Evolutionary conservation across 1,140 invertebrate genomes (phyloP).

Genomic region (Archivesica marissinica): DNA sequence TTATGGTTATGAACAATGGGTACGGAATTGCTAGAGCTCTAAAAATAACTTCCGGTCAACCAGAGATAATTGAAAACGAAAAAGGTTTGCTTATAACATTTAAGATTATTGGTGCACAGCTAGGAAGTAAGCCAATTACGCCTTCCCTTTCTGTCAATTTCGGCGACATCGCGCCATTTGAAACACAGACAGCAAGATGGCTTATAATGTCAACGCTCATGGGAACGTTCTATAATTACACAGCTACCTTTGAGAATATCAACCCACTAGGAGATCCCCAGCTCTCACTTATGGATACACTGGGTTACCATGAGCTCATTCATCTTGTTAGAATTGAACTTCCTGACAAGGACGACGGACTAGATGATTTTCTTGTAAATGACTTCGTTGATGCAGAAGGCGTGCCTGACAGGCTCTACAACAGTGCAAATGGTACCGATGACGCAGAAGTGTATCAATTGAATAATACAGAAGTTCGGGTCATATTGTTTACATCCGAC

Average conservation of each 20-base stretch:
- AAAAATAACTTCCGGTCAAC: slow-evolving; percentile 74
- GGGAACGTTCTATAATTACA: slow-evolving; percentile 71
- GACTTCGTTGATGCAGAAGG: slow-evolving; percentile 61
- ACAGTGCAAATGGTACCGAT: slow-evolving; percentile 64
- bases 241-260: slow-evolving; percentile 72
- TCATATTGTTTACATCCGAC: neutral
- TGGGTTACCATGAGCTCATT: slow-evolving; percentile 68
- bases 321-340: slow-evolving; percentile 66
- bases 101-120: slow-evolving; percentile 68
- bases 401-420: slow-evolving; percentile 66
- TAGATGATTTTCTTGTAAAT: slow-evolving; percentile 71
- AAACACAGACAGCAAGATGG: slow-evolving; percentile 69
- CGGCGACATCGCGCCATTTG: slow-evolving; percentile 67
- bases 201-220: slow-evolving; percentile 67
- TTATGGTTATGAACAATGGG: slow-evolving; percentile 68
- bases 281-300: slow-evolving; percentile 68
- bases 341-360: slow-evolving; percentile 54
- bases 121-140: slow-evolving; percentile 58
- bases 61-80: slow-evolving; percentile 76
- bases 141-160: slow-evolving; percentile 68
- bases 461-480: slow-evolving; percentile 31
- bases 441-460: slow-evolving; percentile 27
- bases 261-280: slow-evolving; percentile 73
- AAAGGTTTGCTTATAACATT: slow-evolving; percentile 73
- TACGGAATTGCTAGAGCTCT: slow-evolving; percentile 68